Conservation (phyloP, 2,113 vertebrate genomes). For the Vicugna pacos region DNA sequence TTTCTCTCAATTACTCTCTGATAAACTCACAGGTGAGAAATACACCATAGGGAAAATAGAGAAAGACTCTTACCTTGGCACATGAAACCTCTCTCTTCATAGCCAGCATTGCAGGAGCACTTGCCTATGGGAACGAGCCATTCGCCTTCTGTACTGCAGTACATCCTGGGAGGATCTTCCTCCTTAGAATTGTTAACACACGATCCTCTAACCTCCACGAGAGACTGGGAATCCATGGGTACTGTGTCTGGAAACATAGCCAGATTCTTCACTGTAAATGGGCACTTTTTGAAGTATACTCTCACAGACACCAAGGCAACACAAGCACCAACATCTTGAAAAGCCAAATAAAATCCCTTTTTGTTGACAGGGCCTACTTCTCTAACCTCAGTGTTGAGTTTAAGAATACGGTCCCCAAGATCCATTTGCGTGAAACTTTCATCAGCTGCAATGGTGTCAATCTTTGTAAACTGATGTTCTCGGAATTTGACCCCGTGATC, state of each 20-base stretch:
- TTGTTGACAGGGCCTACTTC: constrained; percentile 96
- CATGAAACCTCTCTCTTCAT: constrained; percentile 93
- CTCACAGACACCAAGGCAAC: constrained; percentile 92
- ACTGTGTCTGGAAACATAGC: constrained; percentile 98
- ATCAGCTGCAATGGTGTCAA: constrained; percentile 98
- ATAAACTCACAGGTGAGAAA: constrained; percentile 18
- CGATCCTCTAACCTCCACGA: constrained; percentile 97
- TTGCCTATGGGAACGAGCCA: constrained; percentile 99
- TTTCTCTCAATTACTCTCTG: neutral
- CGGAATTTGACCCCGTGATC: constrained; percentile 95
- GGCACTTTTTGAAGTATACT: constrained; percentile 99
- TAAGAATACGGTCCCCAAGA: constrained; percentile 97
- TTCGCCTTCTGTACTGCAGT: constrained; percentile 99
- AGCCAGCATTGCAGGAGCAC: constrained; percentile 96
- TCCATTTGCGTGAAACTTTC: constrained; percentile 99
- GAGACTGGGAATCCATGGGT: constrained; percentile 97
- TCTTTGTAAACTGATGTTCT: constrained; percentile 97
- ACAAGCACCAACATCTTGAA: constrained; percentile 94
- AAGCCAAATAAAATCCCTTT: constrained; percentile 98
- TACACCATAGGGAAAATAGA: neutral
- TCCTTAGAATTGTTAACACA: constrained; percentile 99
- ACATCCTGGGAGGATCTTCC: constrained; percentile 98
- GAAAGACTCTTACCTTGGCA: constrained; percentile 94
- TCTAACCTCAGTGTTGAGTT: constrained; percentile 97
- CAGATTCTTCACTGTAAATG: constrained; percentile 95